Evolutionary conservation across 2,113 vertebrate genomes (phyloP), one percentile per base, ranked within the genome.

Genomic region (Cyanistes caeruleus): DNA sequence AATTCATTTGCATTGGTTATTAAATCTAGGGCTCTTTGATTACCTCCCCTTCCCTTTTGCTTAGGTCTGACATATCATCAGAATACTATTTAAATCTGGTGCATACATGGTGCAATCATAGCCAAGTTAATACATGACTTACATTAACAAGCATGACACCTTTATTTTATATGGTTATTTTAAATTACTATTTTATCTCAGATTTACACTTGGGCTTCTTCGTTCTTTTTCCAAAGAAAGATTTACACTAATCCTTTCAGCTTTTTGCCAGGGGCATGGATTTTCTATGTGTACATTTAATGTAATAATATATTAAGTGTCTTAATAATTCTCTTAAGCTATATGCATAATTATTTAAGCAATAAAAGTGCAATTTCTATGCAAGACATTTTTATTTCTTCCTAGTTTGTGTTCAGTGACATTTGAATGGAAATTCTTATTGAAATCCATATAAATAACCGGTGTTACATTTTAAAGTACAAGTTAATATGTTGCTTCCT

Each of bases 1-100:
- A 85, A 82, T 84, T 93, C 53, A 78, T 91, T 94, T 94, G 33
- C 87, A 89, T 75, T 60, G 35, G 16, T 82, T 93, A 76, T 76
- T 85, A 79, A 88, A 82, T 91, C 19, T 75, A 39, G 39, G 55
- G 11, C 53, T 86, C 53, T 88, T 48, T 77, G 58, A 68, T 90
- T 90, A 72, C 39, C 18, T 55, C 13, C 41, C 10, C 7, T n/a
- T 41, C 8, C 7, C 18, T 24, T 74, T 73, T 19, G 8, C 35
- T 72, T 83, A 60, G 30, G 56, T 88, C 60, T 90, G 80, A 70
- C 31, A 21, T 86, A 86, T 46, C 48, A 67, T 86, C 35, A 44
- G 68, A 90, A 67, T 67, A 39, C 49, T 86, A 9, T 59, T 72
- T 78, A 84, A 80, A 81, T 87, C 64, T 64, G 27, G 15, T 89